Evolutionary conservation across 2,888 invertebrate genomes (phyloP).

Genomic region (Lasioglossum vierecki): DNA sequence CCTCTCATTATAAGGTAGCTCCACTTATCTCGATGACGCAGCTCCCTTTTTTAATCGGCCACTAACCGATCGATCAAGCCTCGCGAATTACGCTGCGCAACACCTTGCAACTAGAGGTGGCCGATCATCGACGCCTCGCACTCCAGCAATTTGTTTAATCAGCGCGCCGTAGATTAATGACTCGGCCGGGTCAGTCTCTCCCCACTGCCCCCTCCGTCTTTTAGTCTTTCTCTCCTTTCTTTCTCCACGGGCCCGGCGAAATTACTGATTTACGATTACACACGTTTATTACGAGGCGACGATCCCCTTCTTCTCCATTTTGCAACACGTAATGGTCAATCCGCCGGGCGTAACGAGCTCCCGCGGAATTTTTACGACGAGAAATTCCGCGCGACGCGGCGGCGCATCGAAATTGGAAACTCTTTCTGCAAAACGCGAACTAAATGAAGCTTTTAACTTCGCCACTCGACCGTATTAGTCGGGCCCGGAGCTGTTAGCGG

Average conservation of each 20-base stretch:
- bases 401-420: constrained; percentile 8
- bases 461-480: neutral
- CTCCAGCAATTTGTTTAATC: constrained; percentile 63
- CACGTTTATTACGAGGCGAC: constrained; percentile 14
- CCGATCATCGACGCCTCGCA: constrained; percentile 51
- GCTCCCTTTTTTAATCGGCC: constrained; percentile 68
- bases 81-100: constrained; percentile 59
- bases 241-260: constrained; percentile 1
- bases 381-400: neutral
- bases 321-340: constrained; percentile 18
- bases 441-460: constrained; percentile 31
- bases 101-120: constrained; percentile 61
- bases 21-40: constrained; percentile 71
- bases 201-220: neutral
- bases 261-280: constrained; percentile 66
- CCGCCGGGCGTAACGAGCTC: constrained; percentile 26
- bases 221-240: neutral
- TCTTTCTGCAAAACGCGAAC: neutral
- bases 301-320: constrained; percentile 15
- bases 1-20: constrained; percentile 73
- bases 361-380: constrained; percentile 34
- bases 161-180: constrained; percentile 62
- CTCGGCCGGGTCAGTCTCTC: constrained; percentile 19
- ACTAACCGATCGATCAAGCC: constrained; percentile 67
- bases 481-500: neutral